Evolutionary conservation across 2,888 invertebrate species (phyloP), one percentile per base, ranked within the genome.

Genomic region (Horisme vitalbata): DNA sequence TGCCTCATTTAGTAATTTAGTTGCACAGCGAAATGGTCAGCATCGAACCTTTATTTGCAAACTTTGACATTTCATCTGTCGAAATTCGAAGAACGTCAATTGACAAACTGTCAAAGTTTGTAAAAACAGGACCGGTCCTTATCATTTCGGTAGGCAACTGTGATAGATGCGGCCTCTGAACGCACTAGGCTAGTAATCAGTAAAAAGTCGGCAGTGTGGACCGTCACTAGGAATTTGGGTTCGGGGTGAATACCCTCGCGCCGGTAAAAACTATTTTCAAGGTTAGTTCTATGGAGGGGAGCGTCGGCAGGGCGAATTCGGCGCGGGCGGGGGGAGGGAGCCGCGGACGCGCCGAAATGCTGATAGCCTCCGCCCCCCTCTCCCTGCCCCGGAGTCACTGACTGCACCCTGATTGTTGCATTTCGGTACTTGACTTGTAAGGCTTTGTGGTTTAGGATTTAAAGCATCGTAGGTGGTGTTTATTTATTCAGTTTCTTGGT

Each of bases 181-280:
- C n/a, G n/a, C n/a, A n/a, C n/a, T n/a, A n/a, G n/a, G n/a, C n/a
- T n/a, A n/a, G n/a, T n/a, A n/a, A n/a, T n/a, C n/a, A n/a, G n/a
- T n/a, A n/a, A 36, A 28, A 41, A 37, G 14, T 18, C 68, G 65
- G 68, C 66, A 68, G 87, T 87, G 87, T 87, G 83, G 64, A 70
- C 63, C 79, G 68, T 68, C 71, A 75, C 76, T 71, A 73, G 83
- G 85, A 85, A 87, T 89, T 86, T 73, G 86, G 87, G 83, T 83
- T 82, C 79, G 87, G 87, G 89, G 89, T 89, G 87, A 89, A 89
- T 89, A 89, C 89, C 89, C 89, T 89, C 85, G 61, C 65, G 82
- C 75, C 81, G 80, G 87, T 89, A 88, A 87, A 88, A 89, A 89
- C 89, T 87, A 86, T 87, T 87, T 89, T 89, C 89, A 89, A 89